phyloP scores from a whole-genome alignment of 2,797 vertebrate species.

The Poecilia gillii region DNA sequence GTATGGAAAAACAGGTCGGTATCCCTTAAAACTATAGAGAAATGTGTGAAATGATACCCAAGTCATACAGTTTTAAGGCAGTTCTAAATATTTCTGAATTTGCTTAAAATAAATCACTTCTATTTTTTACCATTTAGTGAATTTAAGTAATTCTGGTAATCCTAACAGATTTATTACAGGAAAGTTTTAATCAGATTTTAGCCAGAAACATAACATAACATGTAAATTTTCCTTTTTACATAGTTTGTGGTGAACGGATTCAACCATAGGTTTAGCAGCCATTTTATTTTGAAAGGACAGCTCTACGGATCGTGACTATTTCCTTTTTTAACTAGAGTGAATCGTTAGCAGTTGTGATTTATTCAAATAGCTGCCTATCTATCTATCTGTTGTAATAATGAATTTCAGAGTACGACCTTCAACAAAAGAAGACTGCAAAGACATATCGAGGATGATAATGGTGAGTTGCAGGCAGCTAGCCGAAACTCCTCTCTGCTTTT shows the following conservation, averaged over 20 bases:
- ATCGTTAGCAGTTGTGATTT: not conserved
- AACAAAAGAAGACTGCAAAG: constrained; percentile 73
- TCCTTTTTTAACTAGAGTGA: not conserved
- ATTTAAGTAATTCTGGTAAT: not conserved
- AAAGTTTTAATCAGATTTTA: not conserved
- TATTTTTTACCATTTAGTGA: not conserved
- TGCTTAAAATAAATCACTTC: not conserved
- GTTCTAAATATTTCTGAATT: not conserved
- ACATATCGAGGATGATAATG: constrained; percentile 78
- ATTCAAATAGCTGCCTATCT: not conserved
- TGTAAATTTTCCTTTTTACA: not conserved
- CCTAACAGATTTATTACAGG: not conserved
- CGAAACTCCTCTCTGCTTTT: not conserved
- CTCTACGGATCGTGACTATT: not conserved
- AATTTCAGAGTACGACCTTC: constrained; percentile 70
- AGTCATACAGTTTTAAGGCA: not conserved
- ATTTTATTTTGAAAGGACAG: constrained; percentile 18
- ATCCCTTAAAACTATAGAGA: not conserved
- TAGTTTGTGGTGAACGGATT: not conserved
- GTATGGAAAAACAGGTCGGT: not conserved
- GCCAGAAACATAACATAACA: not conserved
- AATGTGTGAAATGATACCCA: not conserved
- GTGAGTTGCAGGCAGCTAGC: constrained; percentile 51
- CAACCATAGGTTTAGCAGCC: not conserved
- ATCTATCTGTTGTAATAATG: constrained; percentile 56